Conservation (phyloP, 2,888 invertebrate genomes). For the Amitus sp. region DNA sequence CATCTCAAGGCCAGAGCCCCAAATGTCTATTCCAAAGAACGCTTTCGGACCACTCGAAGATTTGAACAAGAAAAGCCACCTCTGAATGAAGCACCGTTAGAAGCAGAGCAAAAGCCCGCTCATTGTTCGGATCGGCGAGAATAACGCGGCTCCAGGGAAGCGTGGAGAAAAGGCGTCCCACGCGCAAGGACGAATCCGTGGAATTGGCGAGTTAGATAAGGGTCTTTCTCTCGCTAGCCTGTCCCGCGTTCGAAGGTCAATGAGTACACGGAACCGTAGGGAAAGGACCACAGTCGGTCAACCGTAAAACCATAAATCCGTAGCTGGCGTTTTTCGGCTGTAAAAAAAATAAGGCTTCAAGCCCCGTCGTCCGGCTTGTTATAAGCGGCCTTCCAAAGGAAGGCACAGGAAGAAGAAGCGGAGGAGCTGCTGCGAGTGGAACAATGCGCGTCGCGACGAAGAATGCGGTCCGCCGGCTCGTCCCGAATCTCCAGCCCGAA, state of each 20-base stretch:
- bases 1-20: too few species aligned
- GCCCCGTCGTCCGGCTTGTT: slow-evolving; percentile 56
- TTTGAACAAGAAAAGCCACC: too few species aligned
- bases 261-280: slow-evolving; percentile 46
- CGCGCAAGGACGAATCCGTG: slow-evolving; percentile 41
- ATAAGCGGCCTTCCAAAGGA: slow-evolving; percentile 47
- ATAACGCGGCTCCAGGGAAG: slow-evolving; percentile 18
- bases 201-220: slow-evolving; percentile 49
- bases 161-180: slow-evolving; percentile 20
- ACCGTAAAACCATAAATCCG: slow-evolving; percentile 61
- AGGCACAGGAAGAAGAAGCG: slow-evolving; percentile 38
- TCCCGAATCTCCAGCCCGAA: slow-evolving; percentile 33
- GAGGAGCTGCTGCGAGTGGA: slow-evolving; percentile 50
- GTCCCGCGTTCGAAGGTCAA: slow-evolving; percentile 51
- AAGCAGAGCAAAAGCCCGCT: slow-evolving; percentile 23
- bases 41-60: too few species aligned
- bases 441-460: slow-evolving; percentile 65
- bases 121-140: slow-evolving; percentile 29
- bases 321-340: slow-evolving; percentile 56
- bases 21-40: too few species aligned
- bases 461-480: slow-evolving; percentile 65
- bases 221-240: slow-evolving; percentile 26
- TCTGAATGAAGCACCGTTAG: slow-evolving; percentile 29
- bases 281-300: slow-evolving; percentile 63
- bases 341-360: slow-evolving; percentile 53